Conservation (phyloP, 1,140 invertebrate species). For the Papilio polytes region DNA sequence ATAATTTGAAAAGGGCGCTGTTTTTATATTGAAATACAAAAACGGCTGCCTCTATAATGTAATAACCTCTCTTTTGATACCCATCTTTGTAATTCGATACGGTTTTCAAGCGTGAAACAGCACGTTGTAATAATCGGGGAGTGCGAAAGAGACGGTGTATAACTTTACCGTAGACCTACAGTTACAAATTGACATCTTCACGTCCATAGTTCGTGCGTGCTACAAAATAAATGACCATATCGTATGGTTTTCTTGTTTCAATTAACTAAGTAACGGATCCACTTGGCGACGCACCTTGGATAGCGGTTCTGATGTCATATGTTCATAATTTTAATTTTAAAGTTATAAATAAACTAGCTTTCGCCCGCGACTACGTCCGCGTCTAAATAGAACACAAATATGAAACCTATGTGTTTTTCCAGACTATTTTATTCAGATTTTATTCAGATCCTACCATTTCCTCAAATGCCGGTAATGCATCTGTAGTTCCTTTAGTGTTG, state of each 20-base stretch:
- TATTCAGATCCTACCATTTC: too few species aligned
- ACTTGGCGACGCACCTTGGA: constrained; percentile 38
- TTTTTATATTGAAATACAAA: too few species aligned
- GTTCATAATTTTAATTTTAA: constrained; percentile 1
- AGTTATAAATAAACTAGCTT: neutral
- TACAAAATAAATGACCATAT: constrained; percentile 63
- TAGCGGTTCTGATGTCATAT: constrained; percentile 20
- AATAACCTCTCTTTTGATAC: neutral
- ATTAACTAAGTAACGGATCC: constrained; percentile 54
- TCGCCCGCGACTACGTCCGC: too few species aligned
- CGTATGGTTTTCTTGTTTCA: constrained; percentile 55
- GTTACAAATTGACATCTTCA: constrained; percentile 36
- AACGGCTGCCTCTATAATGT: too few species aligned
- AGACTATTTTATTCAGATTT: too few species aligned
- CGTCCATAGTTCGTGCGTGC: constrained; percentile 44
- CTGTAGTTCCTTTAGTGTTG: too few species aligned
- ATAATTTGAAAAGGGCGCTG: too few species aligned
- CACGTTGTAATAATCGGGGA: neutral
- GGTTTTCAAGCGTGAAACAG: neutral
- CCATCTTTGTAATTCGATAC: constrained; percentile 8
- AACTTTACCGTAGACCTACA: constrained; percentile 29
- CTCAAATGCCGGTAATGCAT: too few species aligned
- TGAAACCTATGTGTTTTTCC: too few species aligned
- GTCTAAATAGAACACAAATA: too few species aligned
- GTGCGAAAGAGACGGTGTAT: constrained; percentile 15